Evolutionary conservation across 1,140 invertebrate genomes (phyloP).

Genomic region (Trissolcus basalis): DNA sequence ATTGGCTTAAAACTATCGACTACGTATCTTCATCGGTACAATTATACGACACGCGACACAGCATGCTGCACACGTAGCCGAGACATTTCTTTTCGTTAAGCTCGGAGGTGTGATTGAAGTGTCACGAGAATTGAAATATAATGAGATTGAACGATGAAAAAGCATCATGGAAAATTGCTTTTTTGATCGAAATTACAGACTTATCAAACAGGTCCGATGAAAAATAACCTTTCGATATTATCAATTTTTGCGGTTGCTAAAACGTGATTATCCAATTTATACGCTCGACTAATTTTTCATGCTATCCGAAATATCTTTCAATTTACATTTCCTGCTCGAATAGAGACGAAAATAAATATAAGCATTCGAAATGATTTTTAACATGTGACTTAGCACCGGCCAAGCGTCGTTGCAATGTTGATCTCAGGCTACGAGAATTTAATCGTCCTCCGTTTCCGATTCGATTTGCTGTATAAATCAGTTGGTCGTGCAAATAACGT

Average conservation of each 20-base stretch:
- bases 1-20: slow-evolving; percentile 67
- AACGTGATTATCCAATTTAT: slow-evolving; percentile 1
- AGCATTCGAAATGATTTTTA: slow-evolving; percentile 38
- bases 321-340: slow-evolving; percentile 21
- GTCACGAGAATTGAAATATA: slow-evolving; percentile 56
- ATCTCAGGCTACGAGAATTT: slow-evolving; percentile 60
- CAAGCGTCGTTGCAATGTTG: slow-evolving; percentile 23
- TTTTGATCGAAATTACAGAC: slow-evolving; percentile 23
- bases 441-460: slow-evolving; percentile 62
- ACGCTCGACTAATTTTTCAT: background rate
- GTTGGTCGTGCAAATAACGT: slow-evolving; percentile 60
- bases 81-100: slow-evolving; percentile 59
- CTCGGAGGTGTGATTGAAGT: slow-evolving; percentile 43
- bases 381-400: slow-evolving; percentile 14
- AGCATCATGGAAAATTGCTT: slow-evolving; percentile 35
- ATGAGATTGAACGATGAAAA: slow-evolving; percentile 41
- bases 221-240: slow-evolving; percentile 24
- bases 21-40: slow-evolving; percentile 41
- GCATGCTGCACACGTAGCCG: slow-evolving; percentile 53
- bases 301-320: background rate
- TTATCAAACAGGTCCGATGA: background rate
- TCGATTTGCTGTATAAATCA: slow-evolving; percentile 61
- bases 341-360: slow-evolving; percentile 31
- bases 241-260: slow-evolving; percentile 10
- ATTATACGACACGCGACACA: slow-evolving; percentile 49